Conservation (phyloP, 2,888 invertebrate genomes). For the Orchestes rusci region DNA sequence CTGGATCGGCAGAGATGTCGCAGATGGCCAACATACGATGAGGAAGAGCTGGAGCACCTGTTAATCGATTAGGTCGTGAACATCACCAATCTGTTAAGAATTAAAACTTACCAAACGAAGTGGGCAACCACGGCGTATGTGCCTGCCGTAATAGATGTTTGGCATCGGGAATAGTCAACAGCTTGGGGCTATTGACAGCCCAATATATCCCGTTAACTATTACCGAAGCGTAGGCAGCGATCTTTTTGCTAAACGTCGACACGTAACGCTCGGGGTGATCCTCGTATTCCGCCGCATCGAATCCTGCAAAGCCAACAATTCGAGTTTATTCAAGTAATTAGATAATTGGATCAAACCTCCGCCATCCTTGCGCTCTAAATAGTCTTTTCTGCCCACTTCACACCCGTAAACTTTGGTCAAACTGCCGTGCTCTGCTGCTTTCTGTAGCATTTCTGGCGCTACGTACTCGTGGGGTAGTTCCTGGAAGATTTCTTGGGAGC, state of each 20-base stretch:
- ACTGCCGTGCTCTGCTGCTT: slow-evolving; percentile 95
- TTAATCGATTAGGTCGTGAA: not conserved
- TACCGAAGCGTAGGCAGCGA: slow-evolving; percentile 95
- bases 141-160: slow-evolving; percentile 86
- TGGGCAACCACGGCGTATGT: slow-evolving; percentile 88
- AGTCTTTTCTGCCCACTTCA: slow-evolving; percentile 89
- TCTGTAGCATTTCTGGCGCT: slow-evolving; percentile 86
- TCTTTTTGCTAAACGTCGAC: slow-evolving; percentile 92
- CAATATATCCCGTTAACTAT: slow-evolving; percentile 98
- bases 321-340: not conserved
- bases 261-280: slow-evolving; percentile 89
- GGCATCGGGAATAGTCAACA: slow-evolving; percentile 96
- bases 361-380: slow-evolving; percentile 85
- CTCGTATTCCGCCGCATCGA: slow-evolving; percentile 81
- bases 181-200: slow-evolving; percentile 93
- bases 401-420: slow-evolving; percentile 94
- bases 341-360: slow-evolving; percentile 49
- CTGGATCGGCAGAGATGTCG: slow-evolving; percentile 98
- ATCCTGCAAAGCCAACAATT: slow-evolving; percentile 44
- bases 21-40: slow-evolving; percentile 92
- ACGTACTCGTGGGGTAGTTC: slow-evolving; percentile 98
- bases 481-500: slow-evolving; percentile 86
- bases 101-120: slow-evolving; percentile 45
- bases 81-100: not conserved
- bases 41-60: slow-evolving; percentile 77